These are phyloP conservation scores for Carpatolechia fugitivella DNA, from an alignment of 2,888 invertebrate genomes.

Conservation along the genomic window DNA sequence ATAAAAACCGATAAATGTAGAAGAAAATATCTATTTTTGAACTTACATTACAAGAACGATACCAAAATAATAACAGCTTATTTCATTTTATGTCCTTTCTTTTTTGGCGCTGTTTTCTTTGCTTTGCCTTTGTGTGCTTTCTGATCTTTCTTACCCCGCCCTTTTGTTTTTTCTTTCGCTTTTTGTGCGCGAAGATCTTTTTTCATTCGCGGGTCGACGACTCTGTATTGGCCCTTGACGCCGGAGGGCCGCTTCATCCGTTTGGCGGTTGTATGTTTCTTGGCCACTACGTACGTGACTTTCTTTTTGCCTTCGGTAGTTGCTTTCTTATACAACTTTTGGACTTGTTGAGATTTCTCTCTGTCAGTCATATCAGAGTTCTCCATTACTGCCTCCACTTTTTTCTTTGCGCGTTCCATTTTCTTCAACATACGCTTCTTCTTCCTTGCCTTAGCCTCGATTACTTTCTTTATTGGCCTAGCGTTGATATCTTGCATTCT, in stretches of 20 bases:
- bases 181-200: conserved; percentile 90
- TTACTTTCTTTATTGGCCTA: conserved; percentile 97
- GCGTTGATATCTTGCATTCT: conserved; percentile 92
- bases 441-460: conserved; percentile 98
- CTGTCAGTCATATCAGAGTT: conserved; percentile 92
- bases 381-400: conserved; percentile 95
- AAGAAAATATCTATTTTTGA: not conserved
- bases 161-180: conserved; percentile 80
- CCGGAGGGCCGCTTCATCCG: conserved; percentile 89
- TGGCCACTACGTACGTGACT: conserved; percentile 95
- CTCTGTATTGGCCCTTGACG: conserved; percentile 93
- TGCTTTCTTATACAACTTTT: conserved; percentile 94
- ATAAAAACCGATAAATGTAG: not conserved
- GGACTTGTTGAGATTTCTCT: conserved; percentile 96
- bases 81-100: conserved; percentile 57
- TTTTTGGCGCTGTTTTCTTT: conserved; percentile 32
- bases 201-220: conserved; percentile 98
- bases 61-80: conserved; percentile 26
- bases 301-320: conserved; percentile 91
- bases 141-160: conserved; percentile 62
- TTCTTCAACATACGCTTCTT: conserved; percentile 92
- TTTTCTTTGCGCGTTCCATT: conserved; percentile 96
- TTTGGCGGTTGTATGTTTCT: conserved; percentile 89
- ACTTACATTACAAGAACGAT: not conserved
- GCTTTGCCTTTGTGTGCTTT: conserved; percentile 18